Conservation (phyloP, 2,113 vertebrate species). For the Toxotes jaculatrix region DNA sequence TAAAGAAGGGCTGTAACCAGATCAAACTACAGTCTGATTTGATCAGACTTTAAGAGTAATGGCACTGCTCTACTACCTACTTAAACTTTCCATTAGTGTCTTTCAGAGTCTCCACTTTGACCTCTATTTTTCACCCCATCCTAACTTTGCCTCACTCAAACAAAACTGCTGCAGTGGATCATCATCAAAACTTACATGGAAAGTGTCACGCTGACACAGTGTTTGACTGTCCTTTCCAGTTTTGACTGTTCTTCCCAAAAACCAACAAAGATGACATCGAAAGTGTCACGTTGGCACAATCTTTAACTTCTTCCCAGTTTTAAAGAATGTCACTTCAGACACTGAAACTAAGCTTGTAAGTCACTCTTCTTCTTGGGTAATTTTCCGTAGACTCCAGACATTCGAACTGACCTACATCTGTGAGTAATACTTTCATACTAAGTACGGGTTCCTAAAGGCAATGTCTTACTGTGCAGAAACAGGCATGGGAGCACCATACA, state of each 20-base stretch:
- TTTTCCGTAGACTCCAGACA: constrained; percentile 23
- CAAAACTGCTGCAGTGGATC: not conserved
- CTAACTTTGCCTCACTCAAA: not conserved
- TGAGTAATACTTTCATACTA: constrained; percentile 43
- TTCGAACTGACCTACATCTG: not conserved
- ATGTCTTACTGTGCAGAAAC: constrained; percentile 5
- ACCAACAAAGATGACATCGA: too few species aligned
- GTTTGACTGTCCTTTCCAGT: too few species aligned
- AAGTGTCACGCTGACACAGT: too few species aligned
- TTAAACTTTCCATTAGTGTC: not conserved
- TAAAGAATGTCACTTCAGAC: not conserved
- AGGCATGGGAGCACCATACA: not conserved
- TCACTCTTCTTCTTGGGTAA: constrained; percentile 12
- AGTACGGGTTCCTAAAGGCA: constrained; percentile 18
- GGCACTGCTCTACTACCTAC: too few species aligned
- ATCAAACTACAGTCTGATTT: constrained; percentile 1
- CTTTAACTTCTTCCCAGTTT: not conserved
- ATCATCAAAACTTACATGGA: not conserved
- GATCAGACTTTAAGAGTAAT: not conserved
- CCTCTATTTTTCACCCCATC: not conserved
- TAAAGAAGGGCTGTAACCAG: not conserved
- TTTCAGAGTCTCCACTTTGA: not conserved
- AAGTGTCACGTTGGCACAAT: too few species aligned
- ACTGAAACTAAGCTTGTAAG: not conserved
- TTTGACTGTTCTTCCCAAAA: too few species aligned